Conservation (phyloP, 2,797 vertebrate species). For the Podargus strigoides region DNA sequence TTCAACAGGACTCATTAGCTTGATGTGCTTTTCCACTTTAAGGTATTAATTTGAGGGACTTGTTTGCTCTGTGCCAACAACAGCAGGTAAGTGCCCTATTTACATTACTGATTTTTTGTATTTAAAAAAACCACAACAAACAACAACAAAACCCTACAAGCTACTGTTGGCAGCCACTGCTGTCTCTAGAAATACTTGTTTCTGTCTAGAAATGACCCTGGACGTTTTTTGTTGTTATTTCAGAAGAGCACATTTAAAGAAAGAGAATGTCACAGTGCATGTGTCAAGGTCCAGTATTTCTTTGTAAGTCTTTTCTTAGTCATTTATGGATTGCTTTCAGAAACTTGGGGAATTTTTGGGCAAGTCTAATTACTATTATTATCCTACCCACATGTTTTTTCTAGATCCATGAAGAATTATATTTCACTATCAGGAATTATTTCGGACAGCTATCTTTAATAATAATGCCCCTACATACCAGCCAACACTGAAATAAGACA, state of each 20-base stretch:
- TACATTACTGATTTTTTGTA: not conserved
- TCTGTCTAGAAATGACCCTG: not conserved
- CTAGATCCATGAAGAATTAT: not conserved
- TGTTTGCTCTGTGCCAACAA: not conserved
- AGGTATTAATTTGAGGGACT: not conserved
- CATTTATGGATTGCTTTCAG: not conserved
- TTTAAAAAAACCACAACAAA: not conserved
- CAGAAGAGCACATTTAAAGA: not conserved
- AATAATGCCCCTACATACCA: not conserved
- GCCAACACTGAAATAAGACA: not conserved
- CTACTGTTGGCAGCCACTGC: not conserved
- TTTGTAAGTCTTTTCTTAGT: not conserved
- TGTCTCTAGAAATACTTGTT: not conserved
- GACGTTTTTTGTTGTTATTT: not conserved
- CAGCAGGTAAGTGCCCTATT: not conserved
- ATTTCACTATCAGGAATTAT: not conserved
- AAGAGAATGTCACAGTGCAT: not conserved
- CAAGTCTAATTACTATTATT: not conserved
- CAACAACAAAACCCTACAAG: not conserved
- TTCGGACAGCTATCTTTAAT: not conserved
- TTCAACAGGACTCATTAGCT: not conserved
- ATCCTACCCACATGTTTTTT: not conserved
- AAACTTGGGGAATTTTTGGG: not conserved
- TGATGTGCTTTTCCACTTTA: not conserved
- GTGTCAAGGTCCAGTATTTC: not conserved